These are phyloP conservation scores for Drosophila prosaltans DNA, from an alignment of 1,140 invertebrate species.

Conservation along the genomic window DNA sequence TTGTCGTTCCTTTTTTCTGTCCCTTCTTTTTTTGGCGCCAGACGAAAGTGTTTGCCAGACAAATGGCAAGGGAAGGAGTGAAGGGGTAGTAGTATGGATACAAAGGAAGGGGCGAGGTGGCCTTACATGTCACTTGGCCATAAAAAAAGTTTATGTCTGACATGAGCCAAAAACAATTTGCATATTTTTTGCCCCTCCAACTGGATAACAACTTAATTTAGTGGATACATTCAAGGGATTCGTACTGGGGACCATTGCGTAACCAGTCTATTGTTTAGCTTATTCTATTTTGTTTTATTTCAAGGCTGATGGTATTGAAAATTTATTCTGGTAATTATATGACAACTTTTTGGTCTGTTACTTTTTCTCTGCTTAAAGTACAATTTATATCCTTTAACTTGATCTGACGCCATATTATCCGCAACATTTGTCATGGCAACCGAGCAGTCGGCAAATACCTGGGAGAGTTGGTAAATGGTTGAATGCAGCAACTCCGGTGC, in stretches of 20 bases:
- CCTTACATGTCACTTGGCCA: constrained; percentile 68
- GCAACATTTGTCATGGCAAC: constrained; percentile 50
- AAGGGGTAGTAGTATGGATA: not conserved
- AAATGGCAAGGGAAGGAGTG: constrained; percentile 43
- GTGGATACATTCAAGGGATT: constrained; percentile 43
- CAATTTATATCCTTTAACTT: constrained; percentile 82
- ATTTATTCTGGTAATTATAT: not conserved
- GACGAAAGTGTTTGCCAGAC: constrained; percentile 76
- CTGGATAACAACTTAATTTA: constrained; percentile 77
- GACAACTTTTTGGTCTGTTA: constrained; percentile 23
- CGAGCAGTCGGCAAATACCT: not conserved
- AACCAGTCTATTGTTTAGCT: constrained; percentile 73
- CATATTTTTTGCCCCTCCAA: constrained; percentile 58
- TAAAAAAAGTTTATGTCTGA: constrained; percentile 79
- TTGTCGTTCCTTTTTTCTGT: constrained; percentile 16
- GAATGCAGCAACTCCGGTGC: not conserved
- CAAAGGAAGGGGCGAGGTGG: not conserved
- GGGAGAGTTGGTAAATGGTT: not conserved
- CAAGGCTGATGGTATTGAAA: not conserved
- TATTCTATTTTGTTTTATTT: constrained; percentile 10
- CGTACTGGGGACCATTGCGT: constrained; percentile 39
- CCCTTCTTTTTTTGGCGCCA: constrained; percentile 48
- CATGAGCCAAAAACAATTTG: constrained; percentile 80
- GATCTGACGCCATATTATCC: constrained; percentile 77
- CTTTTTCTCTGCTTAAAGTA: constrained; percentile 50